Percentiles rank a stretch among this genome's conserved stretches.
Conservation (phyloP, 1,140 invertebrate genomes). For the Diorhabda elongata region DNA sequence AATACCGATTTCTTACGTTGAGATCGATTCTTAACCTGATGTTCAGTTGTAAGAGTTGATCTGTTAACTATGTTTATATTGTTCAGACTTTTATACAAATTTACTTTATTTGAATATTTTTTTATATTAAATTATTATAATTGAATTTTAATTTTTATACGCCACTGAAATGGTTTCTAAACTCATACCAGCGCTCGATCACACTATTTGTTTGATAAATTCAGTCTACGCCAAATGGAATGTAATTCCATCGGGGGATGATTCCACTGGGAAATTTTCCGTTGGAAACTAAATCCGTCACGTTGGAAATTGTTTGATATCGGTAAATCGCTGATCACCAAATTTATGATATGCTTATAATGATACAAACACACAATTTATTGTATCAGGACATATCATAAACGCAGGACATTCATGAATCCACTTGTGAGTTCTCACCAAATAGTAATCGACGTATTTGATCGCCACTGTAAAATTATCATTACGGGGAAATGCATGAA, state of each 20-base stretch:
- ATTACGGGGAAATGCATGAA: neutral
- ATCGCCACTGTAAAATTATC: conserved; percentile 8
- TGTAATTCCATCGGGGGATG: conserved; percentile 35
- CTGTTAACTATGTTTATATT: too few species aligned
- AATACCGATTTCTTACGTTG: too few species aligned
- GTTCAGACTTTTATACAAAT: too few species aligned
- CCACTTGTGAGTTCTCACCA: conserved; percentile 17
- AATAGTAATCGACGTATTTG: conserved; percentile 7
- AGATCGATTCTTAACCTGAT: too few species aligned
- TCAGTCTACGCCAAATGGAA: conserved; percentile 27
- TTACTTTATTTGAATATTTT: too few species aligned
- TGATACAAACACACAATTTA: conserved; percentile 24
- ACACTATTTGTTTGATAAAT: conserved; percentile 23
- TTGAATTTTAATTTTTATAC: neutral
- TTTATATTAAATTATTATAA: too few species aligned
- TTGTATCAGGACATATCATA: conserved; percentile 15
- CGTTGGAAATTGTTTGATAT: conserved; percentile 37
- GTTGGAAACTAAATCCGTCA: conserved; percentile 33
- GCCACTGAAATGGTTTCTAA: conserved; percentile 3
- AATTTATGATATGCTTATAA: conserved; percentile 35
- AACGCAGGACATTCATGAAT: conserved; percentile 1
- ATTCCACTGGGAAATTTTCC: conserved; percentile 36
- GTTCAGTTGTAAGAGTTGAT: too few species aligned
- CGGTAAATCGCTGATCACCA: conserved; percentile 32
- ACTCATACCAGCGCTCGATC: conserved; percentile 5